Base-by-base conservation (phyloP, 2,797 vertebrate species). In the Tragelaphus eurycerus region DNA sequence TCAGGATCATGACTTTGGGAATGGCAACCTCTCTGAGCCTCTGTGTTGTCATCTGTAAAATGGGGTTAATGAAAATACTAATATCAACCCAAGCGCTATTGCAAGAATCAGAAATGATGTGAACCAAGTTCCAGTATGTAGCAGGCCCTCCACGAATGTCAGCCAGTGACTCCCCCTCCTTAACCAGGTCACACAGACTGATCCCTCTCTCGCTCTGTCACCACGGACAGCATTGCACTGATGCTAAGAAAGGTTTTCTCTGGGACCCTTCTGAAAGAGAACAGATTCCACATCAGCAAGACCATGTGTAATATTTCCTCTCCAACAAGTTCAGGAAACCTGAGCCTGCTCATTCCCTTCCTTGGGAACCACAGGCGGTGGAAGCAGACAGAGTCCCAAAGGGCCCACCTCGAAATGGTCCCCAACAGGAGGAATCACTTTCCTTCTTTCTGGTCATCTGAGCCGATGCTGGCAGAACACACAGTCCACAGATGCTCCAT, bases 61-160 rank as follows among this genome's bases (percentile, higher is more conserved):
- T 8, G 29, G 25, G 27, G 62, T 11, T 50, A 4, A 50, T 16
- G 27, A n/a, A 7, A 16, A 50, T 11, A 15, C 46, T 12, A 4
- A 4, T 3, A 43, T 10, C 48, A 1, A 23, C 52, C 13, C 4
- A 0, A 62, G 29, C 2, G 17, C 50, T 12, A 1, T 0, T 0
- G 17, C 17, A 19, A 14, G 60, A 38, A 8, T 6, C 0, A 4
- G 60, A 27, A 62, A 38, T 3, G 0, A 27, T 0, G 0, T 3
- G 2, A 8, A 13, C 46, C 59, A 8, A 4, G 27, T 0, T 31
- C 50, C 14, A 50, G 60, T 2, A 7, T 0, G 1, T 38, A 43
- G 29, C 59, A 67, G 34, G 50, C 2, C 0, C 31, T 5, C 21
- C 16, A 0, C 1, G 7, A 52, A 5, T 2, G 34, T 12, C 85